Percentiles rank a stretch among this genome's conserved stretches.
These are phyloP conservation scores for Mesorhabditis sp. DNA, from an alignment of 2,888 invertebrate species.

Conservation along the genomic window DNA sequence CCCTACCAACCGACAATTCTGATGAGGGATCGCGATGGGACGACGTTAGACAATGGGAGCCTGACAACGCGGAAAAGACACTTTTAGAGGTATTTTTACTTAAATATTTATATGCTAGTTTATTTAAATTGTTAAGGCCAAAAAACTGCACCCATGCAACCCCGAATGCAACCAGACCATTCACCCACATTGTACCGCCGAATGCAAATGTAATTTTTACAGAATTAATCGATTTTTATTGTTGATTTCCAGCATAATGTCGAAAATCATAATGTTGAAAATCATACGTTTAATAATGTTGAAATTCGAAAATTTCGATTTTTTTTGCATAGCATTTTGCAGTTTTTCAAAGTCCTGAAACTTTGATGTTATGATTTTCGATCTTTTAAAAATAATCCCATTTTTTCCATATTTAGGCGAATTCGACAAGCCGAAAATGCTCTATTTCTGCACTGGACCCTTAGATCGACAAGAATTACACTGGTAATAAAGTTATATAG, in stretches of 20 bases:
- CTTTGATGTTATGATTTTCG: too few relatives aligned
- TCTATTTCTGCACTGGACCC: background rate
- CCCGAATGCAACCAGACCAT: background rate
- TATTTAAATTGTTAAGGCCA: background rate
- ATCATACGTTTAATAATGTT: too few relatives aligned
- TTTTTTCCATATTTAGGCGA: background rate
- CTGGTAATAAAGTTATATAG: background rate
- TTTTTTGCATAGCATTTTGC: too few relatives aligned
- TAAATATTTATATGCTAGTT: too few relatives aligned
- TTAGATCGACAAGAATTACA: background rate
- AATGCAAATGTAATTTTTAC: background rate
- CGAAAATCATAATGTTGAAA: too few relatives aligned
- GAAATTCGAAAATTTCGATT: too few relatives aligned
- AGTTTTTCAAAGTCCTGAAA: too few relatives aligned
- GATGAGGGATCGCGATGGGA: background rate
- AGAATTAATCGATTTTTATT: too few relatives aligned
- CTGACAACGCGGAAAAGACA: background rate
- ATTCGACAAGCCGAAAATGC: constrained; percentile 2
- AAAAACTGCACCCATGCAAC: constrained; percentile 2
- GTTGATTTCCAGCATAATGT: too few relatives aligned
- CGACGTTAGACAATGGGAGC: background rate
- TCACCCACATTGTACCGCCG: background rate
- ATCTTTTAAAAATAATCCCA: background rate
- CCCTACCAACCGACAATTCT: background rate
- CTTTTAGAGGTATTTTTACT: background rate